Evolutionary conservation across 2,888 invertebrate genomes (phyloP).

Genomic region (Yponomeuta malinellus): DNA sequence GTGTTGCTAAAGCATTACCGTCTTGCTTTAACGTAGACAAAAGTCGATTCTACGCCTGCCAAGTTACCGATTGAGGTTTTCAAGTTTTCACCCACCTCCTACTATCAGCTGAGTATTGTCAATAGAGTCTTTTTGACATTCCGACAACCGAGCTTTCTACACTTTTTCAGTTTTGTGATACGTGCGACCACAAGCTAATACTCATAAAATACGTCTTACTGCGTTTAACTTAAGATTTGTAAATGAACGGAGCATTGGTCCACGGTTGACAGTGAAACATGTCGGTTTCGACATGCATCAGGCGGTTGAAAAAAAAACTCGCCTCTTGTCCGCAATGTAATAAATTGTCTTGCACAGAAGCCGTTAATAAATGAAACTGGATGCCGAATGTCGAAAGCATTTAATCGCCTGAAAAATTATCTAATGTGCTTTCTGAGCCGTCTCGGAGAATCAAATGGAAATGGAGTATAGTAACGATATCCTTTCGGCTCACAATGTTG

Average conservation of each 20-base stretch:
- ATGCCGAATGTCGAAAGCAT: not conserved
- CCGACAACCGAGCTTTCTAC: not conserved
- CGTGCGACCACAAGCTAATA: not conserved
- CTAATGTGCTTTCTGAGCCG: too few species aligned
- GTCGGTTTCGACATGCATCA: constrained; percentile 7
- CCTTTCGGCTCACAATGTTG: too few species aligned
- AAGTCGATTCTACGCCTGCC: too few species aligned
- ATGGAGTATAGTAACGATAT: too few species aligned
- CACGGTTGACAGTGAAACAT: not conserved
- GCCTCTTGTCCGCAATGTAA: not conserved
- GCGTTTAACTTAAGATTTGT: not conserved
- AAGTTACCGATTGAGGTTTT: too few species aligned
- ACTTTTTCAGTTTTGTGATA: not conserved
- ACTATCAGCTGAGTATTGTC: too few species aligned
- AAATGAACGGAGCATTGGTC: not conserved
- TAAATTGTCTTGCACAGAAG: not conserved
- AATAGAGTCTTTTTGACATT: too few species aligned
- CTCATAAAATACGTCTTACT: not conserved
- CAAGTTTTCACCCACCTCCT: too few species aligned
- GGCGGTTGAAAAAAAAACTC: not conserved
- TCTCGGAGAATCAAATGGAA: too few species aligned
- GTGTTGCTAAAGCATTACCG: too few species aligned
- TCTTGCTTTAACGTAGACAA: too few species aligned
- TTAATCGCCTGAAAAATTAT: not conserved
- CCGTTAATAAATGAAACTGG: not conserved